Percentiles rank a stretch among this genome's conserved stretches.
These are phyloP conservation scores for Pangasius krempfi DNA, from an alignment of 2,797 vertebrate species.

Conservation along the genomic window DNA sequence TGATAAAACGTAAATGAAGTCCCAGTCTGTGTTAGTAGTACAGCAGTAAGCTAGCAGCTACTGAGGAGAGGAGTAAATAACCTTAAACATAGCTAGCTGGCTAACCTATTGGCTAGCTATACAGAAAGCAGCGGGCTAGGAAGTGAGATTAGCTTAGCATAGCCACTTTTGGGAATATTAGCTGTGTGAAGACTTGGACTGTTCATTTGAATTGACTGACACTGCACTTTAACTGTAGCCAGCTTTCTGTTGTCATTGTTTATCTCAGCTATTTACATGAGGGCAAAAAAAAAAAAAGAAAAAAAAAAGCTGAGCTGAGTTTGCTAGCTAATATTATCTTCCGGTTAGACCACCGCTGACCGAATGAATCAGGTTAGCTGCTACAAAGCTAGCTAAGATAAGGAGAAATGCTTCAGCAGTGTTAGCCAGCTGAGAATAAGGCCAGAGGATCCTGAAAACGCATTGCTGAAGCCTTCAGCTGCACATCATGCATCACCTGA, in stretches of 20 bases:
- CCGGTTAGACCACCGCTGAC: neutral
- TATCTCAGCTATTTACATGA: neutral
- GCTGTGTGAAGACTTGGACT: neutral
- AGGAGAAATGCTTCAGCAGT: neutral
- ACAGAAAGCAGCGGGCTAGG: neutral
- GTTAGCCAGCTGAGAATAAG: neutral
- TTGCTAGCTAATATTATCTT: neutral
- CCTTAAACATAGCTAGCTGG: neutral
- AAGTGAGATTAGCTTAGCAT: conserved; percentile 14
- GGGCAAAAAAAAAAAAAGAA: neutral
- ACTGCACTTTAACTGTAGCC: neutral
- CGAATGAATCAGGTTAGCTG: neutral
- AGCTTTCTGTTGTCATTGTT: neutral
- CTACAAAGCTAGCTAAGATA: neutral
- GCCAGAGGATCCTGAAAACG: neutral
- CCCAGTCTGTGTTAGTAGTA: neutral
- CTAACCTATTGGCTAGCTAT: neutral
- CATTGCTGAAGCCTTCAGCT: neutral
- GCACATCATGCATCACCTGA: neutral
- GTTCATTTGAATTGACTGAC: neutral
- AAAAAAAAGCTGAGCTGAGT: neutral
- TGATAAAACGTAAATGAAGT: neutral
- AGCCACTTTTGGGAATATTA: neutral
- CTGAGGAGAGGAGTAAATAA: neutral
- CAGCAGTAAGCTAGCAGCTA: neutral